These are phyloP conservation scores for Allacma fusca DNA, from an alignment of 2,888 invertebrate species.

Conservation along the genomic window DNA sequence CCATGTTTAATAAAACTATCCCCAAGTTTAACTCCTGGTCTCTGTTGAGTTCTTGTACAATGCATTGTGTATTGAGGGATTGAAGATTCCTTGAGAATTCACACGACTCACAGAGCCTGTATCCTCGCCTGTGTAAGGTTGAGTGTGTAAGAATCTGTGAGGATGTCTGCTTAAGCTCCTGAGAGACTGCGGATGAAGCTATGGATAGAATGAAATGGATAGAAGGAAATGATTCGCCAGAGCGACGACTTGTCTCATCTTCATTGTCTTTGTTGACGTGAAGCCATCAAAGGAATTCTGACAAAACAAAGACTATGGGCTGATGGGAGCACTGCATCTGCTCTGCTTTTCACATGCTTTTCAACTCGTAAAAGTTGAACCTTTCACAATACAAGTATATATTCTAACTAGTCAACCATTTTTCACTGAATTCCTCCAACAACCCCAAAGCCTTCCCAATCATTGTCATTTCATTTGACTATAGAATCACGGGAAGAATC, in stretches of 20 bases:
- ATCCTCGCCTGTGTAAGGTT: too few relatives aligned
- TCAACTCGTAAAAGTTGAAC: constrained; percentile 7
- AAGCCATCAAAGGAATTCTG: constrained; percentile 51
- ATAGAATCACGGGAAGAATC: background rate
- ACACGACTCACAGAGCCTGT: background rate
- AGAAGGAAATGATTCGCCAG: constrained; percentile 25
- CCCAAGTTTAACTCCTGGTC: background rate
- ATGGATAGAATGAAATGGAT: background rate
- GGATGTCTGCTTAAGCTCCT: too few relatives aligned
- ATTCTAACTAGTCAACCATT: background rate
- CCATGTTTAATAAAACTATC: too few relatives aligned
- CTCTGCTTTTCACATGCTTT: constrained; percentile 17
- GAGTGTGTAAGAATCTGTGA: background rate
- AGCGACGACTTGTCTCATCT: constrained; percentile 45
- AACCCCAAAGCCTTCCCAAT: constrained; percentile 20
- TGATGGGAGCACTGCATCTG: constrained; percentile 20
- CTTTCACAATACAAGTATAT: background rate
- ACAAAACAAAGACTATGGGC: constrained; percentile 7
- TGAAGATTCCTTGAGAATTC: background rate
- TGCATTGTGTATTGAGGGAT: background rate
- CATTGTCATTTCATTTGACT: constrained; percentile 11
- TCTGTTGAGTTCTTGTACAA: background rate
- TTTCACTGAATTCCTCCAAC: constrained; percentile 17
- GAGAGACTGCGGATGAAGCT: too few relatives aligned
- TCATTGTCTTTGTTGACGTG: constrained; percentile 47